Percentiles rank a stretch among this genome's conserved stretches.
These are phyloP conservation scores for Conger conger DNA, from an alignment of 2,113 vertebrate species.

Conservation along the genomic window DNA sequence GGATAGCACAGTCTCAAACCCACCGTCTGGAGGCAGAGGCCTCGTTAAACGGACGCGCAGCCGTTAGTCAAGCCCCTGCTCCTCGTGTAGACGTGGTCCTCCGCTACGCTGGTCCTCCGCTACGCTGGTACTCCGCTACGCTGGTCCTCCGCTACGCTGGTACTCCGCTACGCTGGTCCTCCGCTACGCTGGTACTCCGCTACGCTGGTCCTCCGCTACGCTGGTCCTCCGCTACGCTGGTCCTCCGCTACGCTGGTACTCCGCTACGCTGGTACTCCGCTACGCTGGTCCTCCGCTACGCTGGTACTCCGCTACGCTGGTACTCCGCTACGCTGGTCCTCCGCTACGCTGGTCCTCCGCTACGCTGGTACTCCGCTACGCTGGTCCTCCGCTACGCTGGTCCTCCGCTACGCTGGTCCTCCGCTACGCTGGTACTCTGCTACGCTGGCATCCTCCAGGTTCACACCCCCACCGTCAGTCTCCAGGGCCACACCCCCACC, in stretches of 20 bases:
- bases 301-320: no score
- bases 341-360: not conserved
- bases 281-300: not conserved
- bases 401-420: not conserved
- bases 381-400: no score
- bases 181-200: not conserved
- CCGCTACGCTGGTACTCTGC: not conserved
- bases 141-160: not conserved
- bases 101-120: not conserved
- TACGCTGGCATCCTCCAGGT: not conserved
- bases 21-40: not conserved
- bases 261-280: no score
- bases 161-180: no score
- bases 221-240: no score
- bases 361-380: no score
- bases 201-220: not conserved
- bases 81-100: not conserved
- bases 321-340: not conserved
- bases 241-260: not conserved
- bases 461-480: no score
- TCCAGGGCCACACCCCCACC: no score
- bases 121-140: no score
- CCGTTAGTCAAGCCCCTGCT: not conserved
- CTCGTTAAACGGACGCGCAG: not conserved
- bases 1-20: not conserved